phyloP scores from a whole-genome alignment of 2,797 vertebrate genomes.

The Neosilurus hyrtlii region DNA sequence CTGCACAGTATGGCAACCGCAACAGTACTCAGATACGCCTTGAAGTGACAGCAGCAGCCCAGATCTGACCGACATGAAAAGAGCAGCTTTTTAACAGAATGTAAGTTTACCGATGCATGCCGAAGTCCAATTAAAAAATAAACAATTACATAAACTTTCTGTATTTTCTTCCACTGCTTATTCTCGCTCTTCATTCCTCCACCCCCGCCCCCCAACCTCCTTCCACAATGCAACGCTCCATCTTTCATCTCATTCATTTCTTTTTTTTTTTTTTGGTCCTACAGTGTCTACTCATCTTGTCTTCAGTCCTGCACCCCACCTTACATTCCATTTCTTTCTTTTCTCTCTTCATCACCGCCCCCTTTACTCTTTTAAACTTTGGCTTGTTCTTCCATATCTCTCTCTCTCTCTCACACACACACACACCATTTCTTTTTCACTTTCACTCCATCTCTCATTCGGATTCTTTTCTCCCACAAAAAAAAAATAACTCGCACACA shows the following conservation, averaged over 20 bases:
- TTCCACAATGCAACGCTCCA: background rate
- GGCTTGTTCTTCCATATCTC: background rate
- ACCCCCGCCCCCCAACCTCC: too few relatives aligned
- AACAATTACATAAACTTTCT: background rate
- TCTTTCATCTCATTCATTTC: slow-evolving; percentile 3
- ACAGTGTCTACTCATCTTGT: background rate
- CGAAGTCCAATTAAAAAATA: background rate
- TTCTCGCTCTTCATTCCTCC: background rate
- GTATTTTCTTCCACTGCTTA: background rate
- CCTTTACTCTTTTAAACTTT: background rate
- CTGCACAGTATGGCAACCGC: slow-evolving; percentile 27
- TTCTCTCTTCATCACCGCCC: background rate
- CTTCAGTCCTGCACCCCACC: background rate
- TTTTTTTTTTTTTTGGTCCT: background rate
- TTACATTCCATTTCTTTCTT: slow-evolving; percentile 18
- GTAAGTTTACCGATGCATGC: background rate
- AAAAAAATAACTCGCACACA: too few relatives aligned
- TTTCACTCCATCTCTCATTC: slow-evolving; percentile 24
- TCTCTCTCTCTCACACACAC: slow-evolving; percentile 31
- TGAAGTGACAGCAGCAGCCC: slow-evolving; percentile 35
- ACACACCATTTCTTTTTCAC: slow-evolving; percentile 17
- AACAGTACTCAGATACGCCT: slow-evolving; percentile 41
- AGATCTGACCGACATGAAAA: slow-evolving; percentile 2
- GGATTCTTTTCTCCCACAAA: slow-evolving; percentile 11
- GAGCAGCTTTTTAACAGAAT: background rate